Conservation (phyloP, 2,797 vertebrate species). For the Takifugu ocellatus region DNA sequence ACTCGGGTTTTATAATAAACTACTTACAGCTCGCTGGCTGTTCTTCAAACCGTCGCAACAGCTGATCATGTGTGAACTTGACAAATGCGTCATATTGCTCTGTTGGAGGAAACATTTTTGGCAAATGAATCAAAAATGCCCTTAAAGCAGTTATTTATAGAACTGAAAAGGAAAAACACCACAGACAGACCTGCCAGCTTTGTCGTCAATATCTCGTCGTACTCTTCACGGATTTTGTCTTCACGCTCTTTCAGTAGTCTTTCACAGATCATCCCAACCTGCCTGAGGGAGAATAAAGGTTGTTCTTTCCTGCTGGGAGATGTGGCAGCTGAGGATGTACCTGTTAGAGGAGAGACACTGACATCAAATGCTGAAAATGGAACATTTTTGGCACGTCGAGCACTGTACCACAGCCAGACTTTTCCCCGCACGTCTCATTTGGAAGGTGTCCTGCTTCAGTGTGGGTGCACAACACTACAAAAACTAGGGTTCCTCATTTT, state of each 20-base stretch:
- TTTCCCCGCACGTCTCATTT: too few relatives aligned
- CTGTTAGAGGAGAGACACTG: slow-evolving; percentile 32
- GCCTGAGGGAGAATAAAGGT: slow-evolving; percentile 91
- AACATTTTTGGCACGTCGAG: too few relatives aligned
- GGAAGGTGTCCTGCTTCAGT: too few relatives aligned
- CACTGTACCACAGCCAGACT: too few relatives aligned
- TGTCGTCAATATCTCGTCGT: slow-evolving; percentile 94
- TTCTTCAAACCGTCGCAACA: slow-evolving; percentile 98
- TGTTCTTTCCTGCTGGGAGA: slow-evolving; percentile 94
- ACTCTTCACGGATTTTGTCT: slow-evolving; percentile 95
- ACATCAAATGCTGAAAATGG: too few relatives aligned
- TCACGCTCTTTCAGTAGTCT: slow-evolving; percentile 94
- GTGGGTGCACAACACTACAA: too few relatives aligned
- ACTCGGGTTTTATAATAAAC: too few relatives aligned
- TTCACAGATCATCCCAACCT: slow-evolving; percentile 98
- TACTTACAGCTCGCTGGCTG: slow-evolving; percentile 99
- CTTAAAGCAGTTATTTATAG: too few relatives aligned
- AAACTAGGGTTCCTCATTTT: too few relatives aligned
- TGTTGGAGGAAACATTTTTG: slow-evolving; percentile 51
- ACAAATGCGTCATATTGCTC: slow-evolving; percentile 99
- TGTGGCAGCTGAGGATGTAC: slow-evolving; percentile 77
- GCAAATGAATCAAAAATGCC: not conserved
- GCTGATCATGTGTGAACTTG: slow-evolving; percentile 99
- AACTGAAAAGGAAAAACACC: too few relatives aligned
- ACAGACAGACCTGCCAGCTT: slow-evolving; percentile 88